Percentiles rank a stretch among this genome's conserved stretches.
Conservation (phyloP, 2,113 vertebrate genomes). For the Pedetes capensis region DNA sequence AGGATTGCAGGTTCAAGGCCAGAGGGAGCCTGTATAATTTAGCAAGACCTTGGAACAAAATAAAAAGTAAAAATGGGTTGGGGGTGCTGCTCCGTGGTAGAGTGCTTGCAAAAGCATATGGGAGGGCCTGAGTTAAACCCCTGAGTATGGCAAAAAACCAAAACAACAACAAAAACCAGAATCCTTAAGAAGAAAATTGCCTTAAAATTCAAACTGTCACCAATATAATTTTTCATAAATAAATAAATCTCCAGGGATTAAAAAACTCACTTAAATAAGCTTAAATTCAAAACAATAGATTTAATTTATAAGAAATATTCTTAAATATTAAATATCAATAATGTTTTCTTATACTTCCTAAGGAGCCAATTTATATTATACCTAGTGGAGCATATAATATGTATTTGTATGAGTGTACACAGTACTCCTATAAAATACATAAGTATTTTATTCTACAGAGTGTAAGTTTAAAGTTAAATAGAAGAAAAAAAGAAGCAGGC, state of each 20-base stretch:
- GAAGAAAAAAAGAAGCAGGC: neutral
- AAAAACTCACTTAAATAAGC: neutral
- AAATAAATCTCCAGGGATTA: neutral
- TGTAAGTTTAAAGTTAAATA: neutral
- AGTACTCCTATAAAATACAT: neutral
- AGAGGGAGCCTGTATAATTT: too few species aligned
- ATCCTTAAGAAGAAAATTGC: neutral
- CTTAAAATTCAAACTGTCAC: neutral
- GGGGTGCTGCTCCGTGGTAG: too few species aligned
- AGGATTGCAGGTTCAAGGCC: too few species aligned
- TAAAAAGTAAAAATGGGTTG: too few species aligned
- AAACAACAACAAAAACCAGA: too few species aligned
- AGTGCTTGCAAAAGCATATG: too few species aligned
- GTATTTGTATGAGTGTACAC: neutral
- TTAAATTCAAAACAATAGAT: neutral
- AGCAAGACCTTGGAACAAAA: too few species aligned
- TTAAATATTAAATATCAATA: conserved; percentile 4
- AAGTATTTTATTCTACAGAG: neutral
- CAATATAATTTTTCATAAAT: neutral
- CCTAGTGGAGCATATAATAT: neutral
- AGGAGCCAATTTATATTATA: neutral
- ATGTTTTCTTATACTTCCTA: neutral
- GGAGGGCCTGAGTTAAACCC: too few species aligned
- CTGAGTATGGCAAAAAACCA: too few species aligned
- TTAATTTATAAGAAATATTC: neutral